Percentiles rank a stretch among this genome's conserved stretches.
These are phyloP conservation scores for Xenus cinereus DNA, from an alignment of 2,113 vertebrate genomes.

Conservation along the genomic window DNA sequence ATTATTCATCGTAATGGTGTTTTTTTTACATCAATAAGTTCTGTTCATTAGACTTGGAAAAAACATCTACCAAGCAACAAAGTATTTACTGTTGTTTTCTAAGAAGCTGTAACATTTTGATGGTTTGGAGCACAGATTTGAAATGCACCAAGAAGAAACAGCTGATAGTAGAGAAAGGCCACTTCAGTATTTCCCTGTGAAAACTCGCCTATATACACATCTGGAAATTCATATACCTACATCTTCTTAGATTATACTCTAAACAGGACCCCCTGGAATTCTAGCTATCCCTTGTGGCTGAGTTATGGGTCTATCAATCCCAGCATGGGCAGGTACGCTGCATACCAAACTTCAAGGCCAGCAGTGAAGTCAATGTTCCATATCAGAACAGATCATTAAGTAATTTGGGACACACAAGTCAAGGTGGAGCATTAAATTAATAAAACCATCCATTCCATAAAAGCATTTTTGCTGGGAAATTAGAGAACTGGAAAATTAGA, in stretches of 20 bases:
- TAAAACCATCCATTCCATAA: background rate
- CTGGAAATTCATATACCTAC: background rate
- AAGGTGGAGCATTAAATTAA: background rate
- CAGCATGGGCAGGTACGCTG: rapidly evolving
- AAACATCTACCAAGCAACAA: background rate
- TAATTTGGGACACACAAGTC: background rate
- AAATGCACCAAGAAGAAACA: background rate
- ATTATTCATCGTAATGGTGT: background rate
- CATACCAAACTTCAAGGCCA: background rate
- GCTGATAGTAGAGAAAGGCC: background rate
- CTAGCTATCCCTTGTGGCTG: background rate
- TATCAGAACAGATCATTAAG: background rate
- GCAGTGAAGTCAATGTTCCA: background rate
- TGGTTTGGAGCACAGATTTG: background rate
- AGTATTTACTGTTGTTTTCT: background rate
- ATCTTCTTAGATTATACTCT: background rate
- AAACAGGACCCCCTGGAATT: background rate
- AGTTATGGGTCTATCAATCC: background rate
- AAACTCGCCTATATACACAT: rapidly evolving
- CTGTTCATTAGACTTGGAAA: background rate
- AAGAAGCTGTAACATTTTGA: background rate
- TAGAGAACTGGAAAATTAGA: background rate
- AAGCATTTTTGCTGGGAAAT: background rate
- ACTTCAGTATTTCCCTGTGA: background rate
- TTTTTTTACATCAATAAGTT: background rate